Percentiles rank a stretch among this genome's conserved stretches.
Conservation (phyloP, 2,113 vertebrate genomes). For the Zosterops pallidus region DNA sequence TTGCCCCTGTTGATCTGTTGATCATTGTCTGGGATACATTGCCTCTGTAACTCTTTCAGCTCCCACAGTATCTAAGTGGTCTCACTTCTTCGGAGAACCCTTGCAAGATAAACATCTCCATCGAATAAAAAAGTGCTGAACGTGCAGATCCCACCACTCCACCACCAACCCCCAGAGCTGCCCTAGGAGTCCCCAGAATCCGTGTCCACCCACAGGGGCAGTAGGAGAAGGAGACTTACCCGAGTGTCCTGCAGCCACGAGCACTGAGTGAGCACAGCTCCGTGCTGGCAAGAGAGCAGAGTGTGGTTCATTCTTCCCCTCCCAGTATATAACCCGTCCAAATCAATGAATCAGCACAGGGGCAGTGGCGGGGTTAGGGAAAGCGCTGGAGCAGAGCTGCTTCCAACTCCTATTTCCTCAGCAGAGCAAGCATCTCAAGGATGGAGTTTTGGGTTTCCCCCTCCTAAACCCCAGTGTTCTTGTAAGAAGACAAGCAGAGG, state of each 20-base stretch:
- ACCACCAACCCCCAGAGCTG: neutral
- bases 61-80: neutral
- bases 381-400: neutral
- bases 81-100: neutral
- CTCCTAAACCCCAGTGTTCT: neutral
- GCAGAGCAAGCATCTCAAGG: neutral
- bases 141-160: fast-evolving
- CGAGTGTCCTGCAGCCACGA: constrained; percentile 18
- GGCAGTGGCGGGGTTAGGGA: constrained; percentile 52
- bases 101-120: neutral
- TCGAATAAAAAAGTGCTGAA: neutral
- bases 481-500: neutral
- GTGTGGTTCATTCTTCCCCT: constrained; percentile 49
- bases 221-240: constrained; percentile 52
- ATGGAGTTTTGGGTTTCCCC: neutral
- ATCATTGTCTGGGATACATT: neutral
- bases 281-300: constrained; percentile 65
- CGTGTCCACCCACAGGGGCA: fast-evolving
- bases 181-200: neutral
- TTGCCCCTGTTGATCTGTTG: neutral
- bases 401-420: neutral
- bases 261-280: constrained; percentile 38
- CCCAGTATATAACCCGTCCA: constrained; percentile 70
- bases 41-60: neutral
- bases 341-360: constrained; percentile 74